Evolutionary conservation across 2,797 vertebrate species (phyloP).

Genomic region (Squalus acanthias): DNA sequence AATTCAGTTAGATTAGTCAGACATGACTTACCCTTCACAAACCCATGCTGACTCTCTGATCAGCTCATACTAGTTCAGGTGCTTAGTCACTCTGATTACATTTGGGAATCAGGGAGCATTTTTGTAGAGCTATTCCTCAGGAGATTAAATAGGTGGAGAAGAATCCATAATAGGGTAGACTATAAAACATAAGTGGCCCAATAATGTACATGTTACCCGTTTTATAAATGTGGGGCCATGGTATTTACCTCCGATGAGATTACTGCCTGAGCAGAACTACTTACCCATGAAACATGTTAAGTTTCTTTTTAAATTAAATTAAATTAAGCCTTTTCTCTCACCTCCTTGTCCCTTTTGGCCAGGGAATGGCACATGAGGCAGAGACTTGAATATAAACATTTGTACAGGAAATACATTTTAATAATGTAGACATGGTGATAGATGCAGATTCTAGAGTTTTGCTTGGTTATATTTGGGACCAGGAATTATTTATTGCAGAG

Average conservation of each 20-base stretch:
- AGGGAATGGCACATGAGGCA: background rate
- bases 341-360: background rate
- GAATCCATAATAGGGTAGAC: background rate
- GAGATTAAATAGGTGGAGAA: background rate
- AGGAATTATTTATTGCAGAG: background rate
- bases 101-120: background rate
- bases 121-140: background rate
- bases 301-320: slow-evolving; percentile 21
- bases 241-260: slow-evolving; percentile 2
- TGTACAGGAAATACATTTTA: background rate
- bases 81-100: background rate
- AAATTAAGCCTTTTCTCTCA: background rate
- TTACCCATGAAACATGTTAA: background rate
- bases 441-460: background rate
- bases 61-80: background rate
- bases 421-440: background rate
- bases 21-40: background rate
- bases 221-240: background rate
- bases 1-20: background rate
- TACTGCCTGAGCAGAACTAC: background rate
- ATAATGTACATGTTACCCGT: background rate
- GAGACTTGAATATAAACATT: background rate
- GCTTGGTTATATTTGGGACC: background rate
- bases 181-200: background rate
- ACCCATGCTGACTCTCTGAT: background rate